phyloP scores from a whole-genome alignment of 2,797 vertebrate genomes.

The Chloroceryle amazona region DNA sequence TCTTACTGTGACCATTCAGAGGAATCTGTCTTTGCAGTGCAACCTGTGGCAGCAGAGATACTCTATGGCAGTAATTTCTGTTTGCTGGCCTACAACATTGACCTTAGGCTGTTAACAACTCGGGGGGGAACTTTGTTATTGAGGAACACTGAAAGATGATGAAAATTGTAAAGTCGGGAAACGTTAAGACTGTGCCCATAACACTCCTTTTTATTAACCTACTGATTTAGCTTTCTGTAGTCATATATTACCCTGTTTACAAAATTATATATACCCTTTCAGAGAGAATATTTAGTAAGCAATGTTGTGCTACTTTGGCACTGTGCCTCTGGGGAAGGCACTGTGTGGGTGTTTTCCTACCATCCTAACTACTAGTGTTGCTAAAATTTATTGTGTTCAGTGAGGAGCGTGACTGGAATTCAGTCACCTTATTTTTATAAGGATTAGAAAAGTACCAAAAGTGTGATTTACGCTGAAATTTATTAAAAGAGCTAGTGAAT shows the following conservation, averaged over 20 bases:
- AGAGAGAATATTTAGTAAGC: neutral
- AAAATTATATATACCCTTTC: neutral
- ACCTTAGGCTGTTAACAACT: neutral
- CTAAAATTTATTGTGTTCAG: neutral
- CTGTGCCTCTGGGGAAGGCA: neutral
- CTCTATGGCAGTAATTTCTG: neutral
- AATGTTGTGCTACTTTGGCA: neutral
- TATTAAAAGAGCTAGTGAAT: neutral
- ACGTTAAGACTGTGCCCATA: neutral
- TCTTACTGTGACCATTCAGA: neutral
- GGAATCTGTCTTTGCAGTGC: neutral
- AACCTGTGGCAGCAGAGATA: neutral
- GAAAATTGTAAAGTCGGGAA: neutral
- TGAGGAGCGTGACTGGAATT: neutral
- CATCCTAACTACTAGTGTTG: neutral
- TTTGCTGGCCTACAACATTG: neutral
- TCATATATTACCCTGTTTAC: neutral
- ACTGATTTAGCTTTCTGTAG: neutral
- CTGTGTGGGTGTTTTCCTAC: slow-evolving; percentile 1
- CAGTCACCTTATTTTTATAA: neutral
- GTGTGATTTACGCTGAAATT: neutral
- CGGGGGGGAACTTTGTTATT: neutral
- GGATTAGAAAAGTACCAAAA: neutral
- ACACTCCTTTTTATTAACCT: neutral
- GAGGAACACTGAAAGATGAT: neutral